Evolutionary conservation across 2,888 invertebrate species (phyloP).

Genomic region (Aspidiotus rigidus): DNA sequence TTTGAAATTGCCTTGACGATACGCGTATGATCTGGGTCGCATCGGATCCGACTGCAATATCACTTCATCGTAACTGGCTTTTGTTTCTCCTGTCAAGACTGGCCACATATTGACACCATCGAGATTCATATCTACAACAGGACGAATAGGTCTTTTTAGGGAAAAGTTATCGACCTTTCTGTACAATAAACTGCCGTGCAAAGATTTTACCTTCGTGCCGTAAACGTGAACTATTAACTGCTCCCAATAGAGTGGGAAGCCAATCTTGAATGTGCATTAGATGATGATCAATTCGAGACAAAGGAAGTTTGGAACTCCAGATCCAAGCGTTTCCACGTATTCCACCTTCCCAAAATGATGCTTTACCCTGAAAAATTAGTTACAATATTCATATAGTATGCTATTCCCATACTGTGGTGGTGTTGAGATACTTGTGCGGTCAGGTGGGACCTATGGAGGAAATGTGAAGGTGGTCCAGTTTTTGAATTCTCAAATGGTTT

Average conservation of each 20-base stretch:
- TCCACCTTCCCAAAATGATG: constrained; percentile 63
- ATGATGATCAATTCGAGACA: constrained; percentile 51
- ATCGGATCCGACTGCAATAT: constrained; percentile 9
- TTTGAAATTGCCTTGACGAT: constrained; percentile 21
- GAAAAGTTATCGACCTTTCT: background rate
- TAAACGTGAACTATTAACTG: constrained; percentile 46
- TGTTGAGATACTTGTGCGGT: no score
- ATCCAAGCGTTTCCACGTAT: constrained; percentile 51
- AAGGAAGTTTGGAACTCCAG: constrained; percentile 53
- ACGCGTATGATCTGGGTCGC: background rate
- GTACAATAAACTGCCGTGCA: background rate
- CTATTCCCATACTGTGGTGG: no score
- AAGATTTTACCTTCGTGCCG: background rate
- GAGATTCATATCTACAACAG: background rate
- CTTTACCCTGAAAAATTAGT: constrained; percentile 49
- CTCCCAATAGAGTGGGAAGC: constrained; percentile 57
- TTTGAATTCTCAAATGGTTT: no score
- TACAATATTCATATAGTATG: no score
- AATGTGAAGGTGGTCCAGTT: no score
- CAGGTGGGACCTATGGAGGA: no score
- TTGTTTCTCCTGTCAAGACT: background rate
- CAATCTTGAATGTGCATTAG: constrained; percentile 60
- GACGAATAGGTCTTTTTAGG: background rate
- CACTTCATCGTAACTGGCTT: constrained; percentile 9
- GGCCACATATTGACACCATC: constrained; percentile 28